Conservation (phyloP, 2,888 invertebrate species). For the Hydrotaea cyrtoneurina region DNA sequence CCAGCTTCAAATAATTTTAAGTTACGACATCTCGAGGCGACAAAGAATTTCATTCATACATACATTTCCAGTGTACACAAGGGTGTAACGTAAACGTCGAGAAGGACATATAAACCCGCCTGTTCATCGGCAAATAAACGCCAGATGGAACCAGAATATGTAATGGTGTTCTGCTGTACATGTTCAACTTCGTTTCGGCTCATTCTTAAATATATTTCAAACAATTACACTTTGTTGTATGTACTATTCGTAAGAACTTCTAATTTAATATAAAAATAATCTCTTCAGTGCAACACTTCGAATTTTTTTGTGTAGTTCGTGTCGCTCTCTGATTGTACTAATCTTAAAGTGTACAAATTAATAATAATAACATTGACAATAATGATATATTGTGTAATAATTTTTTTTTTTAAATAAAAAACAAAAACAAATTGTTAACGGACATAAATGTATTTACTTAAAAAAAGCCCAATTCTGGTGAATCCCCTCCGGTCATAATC, state of each 20-base stretch:
- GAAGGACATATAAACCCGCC: too few relatives aligned
- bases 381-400: neutral
- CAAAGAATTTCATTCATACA: neutral
- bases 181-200: too few relatives aligned
- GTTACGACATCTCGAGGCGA: neutral
- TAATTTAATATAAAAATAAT: neutral
- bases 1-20: conserved; percentile 30
- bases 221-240: too few relatives aligned
- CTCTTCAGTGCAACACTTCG: neutral
- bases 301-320: conserved; percentile 27
- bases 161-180: too few relatives aligned
- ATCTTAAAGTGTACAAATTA: conserved; percentile 61
- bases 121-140: too few relatives aligned
- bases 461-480: conserved; percentile 1
- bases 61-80: neutral
- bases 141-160: too few relatives aligned
- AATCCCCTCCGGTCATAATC: conserved; percentile 11
- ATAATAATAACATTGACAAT: conserved; percentile 41
- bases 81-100: too few relatives aligned
- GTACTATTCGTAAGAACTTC: neutral
- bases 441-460: neutral
- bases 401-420: neutral
- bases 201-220: too few relatives aligned
- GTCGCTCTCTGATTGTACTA: conserved; percentile 30
- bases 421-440: too few relatives aligned